Percentiles rank a stretch among this genome's conserved stretches.
Evolutionary conservation across 2,888 invertebrate genomes (phyloP).

Genomic region (Pyrrhosoma nymphula): DNA sequence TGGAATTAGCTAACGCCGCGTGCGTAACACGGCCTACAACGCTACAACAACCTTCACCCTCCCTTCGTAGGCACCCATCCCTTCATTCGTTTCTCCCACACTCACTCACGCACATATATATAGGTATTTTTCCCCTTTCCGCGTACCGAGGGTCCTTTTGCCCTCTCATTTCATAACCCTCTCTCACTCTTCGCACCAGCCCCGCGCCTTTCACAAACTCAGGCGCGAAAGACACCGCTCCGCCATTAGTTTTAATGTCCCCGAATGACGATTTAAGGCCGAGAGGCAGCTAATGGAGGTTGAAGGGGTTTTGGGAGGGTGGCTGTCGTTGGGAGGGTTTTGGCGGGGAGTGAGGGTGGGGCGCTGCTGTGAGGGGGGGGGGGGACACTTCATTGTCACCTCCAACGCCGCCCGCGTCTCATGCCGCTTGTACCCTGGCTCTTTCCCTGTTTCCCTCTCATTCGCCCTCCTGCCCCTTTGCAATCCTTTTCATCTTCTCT

Average conservation of each 20-base stretch:
- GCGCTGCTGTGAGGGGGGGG: background rate
- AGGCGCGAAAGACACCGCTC: constrained; percentile 66
- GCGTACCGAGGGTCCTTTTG: background rate
- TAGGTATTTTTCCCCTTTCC: no score
- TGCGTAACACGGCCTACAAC: background rate
- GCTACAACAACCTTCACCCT: background rate
- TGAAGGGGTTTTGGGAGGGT: background rate
- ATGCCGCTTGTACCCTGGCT: background rate
- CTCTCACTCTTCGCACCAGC: constrained; percentile 22
- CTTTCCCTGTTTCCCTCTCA: background rate
- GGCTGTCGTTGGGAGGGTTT: background rate
- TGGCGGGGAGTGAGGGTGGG: background rate
- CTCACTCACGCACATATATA: background rate
- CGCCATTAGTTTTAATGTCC: constrained; percentile 68
- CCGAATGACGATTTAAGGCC: constrained; percentile 68
- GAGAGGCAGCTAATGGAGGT: constrained; percentile 65
- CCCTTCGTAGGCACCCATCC: background rate
- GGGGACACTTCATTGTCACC: constrained; percentile 47
- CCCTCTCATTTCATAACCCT: constrained; percentile 32
- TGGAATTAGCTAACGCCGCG: background rate
- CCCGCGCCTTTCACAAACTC: constrained; percentile 67
- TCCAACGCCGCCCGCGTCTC: background rate
- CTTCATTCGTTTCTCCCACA: background rate
- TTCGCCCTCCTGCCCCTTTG: background rate
- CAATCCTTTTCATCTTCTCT: background rate